Evolutionary conservation across 2,888 invertebrate genomes (phyloP).

Genomic region (Parapristionchus giblindavisi): DNA sequence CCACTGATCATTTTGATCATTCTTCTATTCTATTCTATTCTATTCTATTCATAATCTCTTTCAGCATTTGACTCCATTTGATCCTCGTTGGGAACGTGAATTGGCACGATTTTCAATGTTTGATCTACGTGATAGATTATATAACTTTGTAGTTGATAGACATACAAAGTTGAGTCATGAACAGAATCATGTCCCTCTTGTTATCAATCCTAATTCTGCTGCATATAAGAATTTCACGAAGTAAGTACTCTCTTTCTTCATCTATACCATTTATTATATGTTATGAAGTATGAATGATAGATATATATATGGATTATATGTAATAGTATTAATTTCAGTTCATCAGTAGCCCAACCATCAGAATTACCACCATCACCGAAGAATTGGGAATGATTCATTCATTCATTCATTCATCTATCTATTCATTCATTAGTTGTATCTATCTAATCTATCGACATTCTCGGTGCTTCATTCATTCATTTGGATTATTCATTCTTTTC

Average conservation of each 20-base stretch:
- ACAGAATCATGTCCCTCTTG: constrained; percentile 81
- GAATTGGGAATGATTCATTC: constrained; percentile 79
- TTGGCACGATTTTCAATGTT: constrained; percentile 75
- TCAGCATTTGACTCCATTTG: constrained; percentile 85
- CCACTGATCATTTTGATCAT: too few relatives aligned
- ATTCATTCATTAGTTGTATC: neutral
- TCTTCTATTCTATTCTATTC: constrained; percentile 22
- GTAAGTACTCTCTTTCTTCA: constrained; percentile 75
- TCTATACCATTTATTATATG: neutral
- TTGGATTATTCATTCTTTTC: neutral
- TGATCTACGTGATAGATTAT: constrained; percentile 86
- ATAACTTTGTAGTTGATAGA: constrained; percentile 79
- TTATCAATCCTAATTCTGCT: constrained; percentile 99
- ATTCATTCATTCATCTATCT: neutral
- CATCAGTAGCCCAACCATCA: constrained; percentile 94
- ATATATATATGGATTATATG: neutral
- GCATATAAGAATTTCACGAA: constrained; percentile 99
- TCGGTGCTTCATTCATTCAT: constrained; percentile 24
- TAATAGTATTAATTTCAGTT: constrained; percentile 78
- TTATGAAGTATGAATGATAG: neutral
- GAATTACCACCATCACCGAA: constrained; percentile 98
- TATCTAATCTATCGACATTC: too few relatives aligned
- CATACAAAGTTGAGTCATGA: neutral
- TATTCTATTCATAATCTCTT: neutral
- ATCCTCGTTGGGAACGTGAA: constrained; percentile 95